Percentiles rank a stretch among this genome's conserved stretches.
These are phyloP conservation scores for Eospalax fontanierii DNA, from an alignment of 2,797 vertebrate genomes.

Conservation along the genomic window DNA sequence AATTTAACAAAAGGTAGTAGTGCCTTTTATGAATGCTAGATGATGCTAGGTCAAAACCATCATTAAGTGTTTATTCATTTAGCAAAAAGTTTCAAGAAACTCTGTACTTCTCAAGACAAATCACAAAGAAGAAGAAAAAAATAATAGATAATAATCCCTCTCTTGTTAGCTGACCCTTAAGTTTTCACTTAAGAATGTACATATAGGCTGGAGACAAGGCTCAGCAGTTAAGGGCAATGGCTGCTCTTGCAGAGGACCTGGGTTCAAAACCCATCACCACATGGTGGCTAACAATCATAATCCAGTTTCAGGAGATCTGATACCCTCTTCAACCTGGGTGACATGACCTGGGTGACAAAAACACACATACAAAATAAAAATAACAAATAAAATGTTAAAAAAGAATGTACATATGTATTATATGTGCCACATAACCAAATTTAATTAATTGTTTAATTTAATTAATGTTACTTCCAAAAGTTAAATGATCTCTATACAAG, in stretches of 20 bases:
- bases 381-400: not conserved
- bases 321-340: no score
- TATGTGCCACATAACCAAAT: not conserved
- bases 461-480: not conserved
- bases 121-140: not conserved
- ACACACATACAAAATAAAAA: not conserved
- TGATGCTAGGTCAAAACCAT: not conserved
- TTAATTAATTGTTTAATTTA: not conserved
- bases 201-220: not conserved
- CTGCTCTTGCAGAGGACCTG: no score
- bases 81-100: constrained; percentile 44
- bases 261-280: no score
- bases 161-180: not conserved
- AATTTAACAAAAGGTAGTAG: not conserved
- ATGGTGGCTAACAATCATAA: no score
- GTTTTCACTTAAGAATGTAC: not conserved
- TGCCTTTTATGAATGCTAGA: not conserved
- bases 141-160: not conserved
- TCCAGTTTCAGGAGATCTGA: no score
- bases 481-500: not conserved
- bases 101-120: constrained; percentile 1
- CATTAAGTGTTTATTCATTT: constrained; percentile 32
- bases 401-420: not conserved
- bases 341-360: no score
- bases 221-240: no score